phyloP scores from a whole-genome alignment of 2,888 invertebrate species.

The Galeopsomyia nigrocyanea region DNA sequence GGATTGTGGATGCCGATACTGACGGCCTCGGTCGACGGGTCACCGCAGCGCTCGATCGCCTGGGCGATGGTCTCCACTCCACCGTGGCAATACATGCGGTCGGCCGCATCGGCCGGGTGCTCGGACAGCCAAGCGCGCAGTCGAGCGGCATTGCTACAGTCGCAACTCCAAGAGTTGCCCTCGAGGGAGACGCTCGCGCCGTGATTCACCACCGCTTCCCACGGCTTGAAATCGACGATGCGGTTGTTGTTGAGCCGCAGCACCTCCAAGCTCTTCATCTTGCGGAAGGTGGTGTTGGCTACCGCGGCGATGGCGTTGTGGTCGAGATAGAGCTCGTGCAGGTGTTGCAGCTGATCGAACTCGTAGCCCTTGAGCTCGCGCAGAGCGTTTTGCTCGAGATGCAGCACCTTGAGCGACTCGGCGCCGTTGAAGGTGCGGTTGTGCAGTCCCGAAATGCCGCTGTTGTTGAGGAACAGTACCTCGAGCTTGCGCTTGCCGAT shows the following conservation, averaged over 20 bases:
- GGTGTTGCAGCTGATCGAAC: constrained; percentile 81
- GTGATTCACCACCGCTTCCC: constrained; percentile 73
- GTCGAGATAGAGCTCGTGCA: constrained; percentile 82
- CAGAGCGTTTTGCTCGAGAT: constrained; percentile 83
- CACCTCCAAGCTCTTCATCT: constrained; percentile 79
- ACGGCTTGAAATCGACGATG: constrained; percentile 82
- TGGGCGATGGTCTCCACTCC: constrained; percentile 72
- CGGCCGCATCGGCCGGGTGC: constrained; percentile 77
- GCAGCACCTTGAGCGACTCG: constrained; percentile 79
- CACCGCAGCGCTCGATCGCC: constrained; percentile 74
- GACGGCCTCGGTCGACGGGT: constrained; percentile 78
- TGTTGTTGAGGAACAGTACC: constrained; percentile 83
- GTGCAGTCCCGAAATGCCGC: constrained; percentile 81
- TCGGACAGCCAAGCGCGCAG: constrained; percentile 80
- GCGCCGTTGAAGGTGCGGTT: constrained; percentile 88
- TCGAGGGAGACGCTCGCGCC: constrained; percentile 79
- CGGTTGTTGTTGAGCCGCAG: constrained; percentile 83
- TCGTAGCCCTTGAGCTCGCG: constrained; percentile 82
- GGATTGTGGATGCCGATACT: constrained; percentile 69
- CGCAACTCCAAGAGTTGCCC: constrained; percentile 88
- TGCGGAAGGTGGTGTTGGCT: constrained; percentile 82
- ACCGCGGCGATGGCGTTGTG: constrained; percentile 82
- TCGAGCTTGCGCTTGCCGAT: constrained; percentile 87
- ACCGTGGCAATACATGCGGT: constrained; percentile 79
- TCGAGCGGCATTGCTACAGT: constrained; percentile 80